These are phyloP conservation scores for Phalacrocorax carbo DNA, from an alignment of 2,113 vertebrate species.

Conservation along the genomic window DNA sequence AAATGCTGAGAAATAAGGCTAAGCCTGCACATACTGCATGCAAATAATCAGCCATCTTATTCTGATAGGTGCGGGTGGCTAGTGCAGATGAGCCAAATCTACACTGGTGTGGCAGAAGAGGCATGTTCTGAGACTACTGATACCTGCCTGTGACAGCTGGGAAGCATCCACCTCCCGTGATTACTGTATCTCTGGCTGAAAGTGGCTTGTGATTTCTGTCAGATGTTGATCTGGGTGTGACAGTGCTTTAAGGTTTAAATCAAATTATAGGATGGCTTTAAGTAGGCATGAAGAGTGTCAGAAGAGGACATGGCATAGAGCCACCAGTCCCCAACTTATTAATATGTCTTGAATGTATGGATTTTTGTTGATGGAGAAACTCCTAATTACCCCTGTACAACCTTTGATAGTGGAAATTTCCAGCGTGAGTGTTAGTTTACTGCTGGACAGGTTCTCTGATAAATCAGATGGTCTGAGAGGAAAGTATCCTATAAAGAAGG, in stretches of 20 bases:
- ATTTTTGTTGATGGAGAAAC: background rate
- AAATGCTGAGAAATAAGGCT: background rate
- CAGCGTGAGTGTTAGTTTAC: background rate
- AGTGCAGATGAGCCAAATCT: background rate
- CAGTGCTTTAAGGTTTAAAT: background rate
- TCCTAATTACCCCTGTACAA: rapidly evolving
- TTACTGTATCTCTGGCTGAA: background rate
- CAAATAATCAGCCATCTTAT: background rate
- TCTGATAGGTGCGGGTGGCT: background rate
- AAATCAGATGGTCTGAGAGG: background rate
- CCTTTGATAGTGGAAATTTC: background rate
- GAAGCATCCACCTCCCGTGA: background rate
- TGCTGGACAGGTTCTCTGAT: background rate
- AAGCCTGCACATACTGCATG: background rate
- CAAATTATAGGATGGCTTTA: background rate
- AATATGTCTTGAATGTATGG: background rate
- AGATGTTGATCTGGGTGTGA: background rate
- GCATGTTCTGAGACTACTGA: background rate
- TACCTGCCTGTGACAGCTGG: background rate
- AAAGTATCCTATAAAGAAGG: background rate
- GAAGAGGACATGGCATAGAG: background rate
- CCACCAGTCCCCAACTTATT: background rate
- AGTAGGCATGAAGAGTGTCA: background rate
- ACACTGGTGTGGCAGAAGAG: background rate
- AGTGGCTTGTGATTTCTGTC: background rate